These are phyloP conservation scores for Monodelphis domestica DNA, from an alignment of 2,797 vertebrate genomes.

Conservation along the genomic window DNA sequence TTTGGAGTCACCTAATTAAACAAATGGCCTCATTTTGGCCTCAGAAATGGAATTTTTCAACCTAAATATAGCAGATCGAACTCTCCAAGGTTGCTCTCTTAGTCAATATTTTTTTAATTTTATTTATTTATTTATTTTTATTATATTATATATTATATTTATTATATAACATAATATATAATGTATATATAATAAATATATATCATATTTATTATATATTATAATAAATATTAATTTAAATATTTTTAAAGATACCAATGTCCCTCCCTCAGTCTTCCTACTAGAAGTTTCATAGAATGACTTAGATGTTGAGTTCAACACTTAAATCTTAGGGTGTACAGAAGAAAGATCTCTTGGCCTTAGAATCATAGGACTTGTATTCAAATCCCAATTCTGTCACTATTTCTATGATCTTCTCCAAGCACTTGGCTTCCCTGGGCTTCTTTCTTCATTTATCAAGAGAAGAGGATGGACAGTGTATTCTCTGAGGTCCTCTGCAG, in stretches of 20 bases:
- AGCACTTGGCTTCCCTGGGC: background rate
- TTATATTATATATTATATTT: no score
- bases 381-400: background rate
- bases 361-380: background rate
- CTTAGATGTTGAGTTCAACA: background rate
- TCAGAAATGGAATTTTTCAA: background rate
- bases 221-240: no score
- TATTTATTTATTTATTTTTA: no score
- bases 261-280: background rate
- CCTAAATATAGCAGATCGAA: background rate
- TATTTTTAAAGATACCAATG: no score
- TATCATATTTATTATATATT: no score
- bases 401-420: background rate
- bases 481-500: no score
- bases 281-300: background rate
- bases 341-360: background rate
- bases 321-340: background rate
- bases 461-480: no score
- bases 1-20: background rate
- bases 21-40: background rate
- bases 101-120: background rate
- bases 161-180: no score
- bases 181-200: no score
- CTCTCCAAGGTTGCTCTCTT: background rate
- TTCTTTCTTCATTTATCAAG: no score